Evolutionary conservation across 2,113 vertebrate genomes (phyloP).

Genomic region (Prolemur simus): DNA sequence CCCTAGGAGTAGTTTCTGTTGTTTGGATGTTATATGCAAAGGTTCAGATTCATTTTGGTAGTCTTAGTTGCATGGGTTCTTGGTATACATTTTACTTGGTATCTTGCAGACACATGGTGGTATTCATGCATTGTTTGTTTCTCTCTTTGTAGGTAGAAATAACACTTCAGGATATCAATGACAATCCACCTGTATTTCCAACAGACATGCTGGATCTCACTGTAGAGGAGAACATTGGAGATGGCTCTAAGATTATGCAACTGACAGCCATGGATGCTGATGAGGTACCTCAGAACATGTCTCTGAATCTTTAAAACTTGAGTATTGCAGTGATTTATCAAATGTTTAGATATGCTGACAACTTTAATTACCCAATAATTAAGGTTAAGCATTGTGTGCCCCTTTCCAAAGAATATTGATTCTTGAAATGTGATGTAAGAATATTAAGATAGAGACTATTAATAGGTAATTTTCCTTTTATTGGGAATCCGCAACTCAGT

Average conservation of each 20-base stretch:
- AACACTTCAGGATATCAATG: conserved; percentile 98
- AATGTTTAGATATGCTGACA: not conserved
- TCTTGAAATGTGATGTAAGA: not conserved
- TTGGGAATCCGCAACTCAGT: not conserved
- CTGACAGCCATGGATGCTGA: conserved; percentile 97
- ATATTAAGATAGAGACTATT: not conserved
- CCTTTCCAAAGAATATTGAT: not conserved
- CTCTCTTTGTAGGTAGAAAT: conserved; percentile 93
- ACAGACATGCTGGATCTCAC: conserved; percentile 95
- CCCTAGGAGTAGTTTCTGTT: conserved; percentile 25
- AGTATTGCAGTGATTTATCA: not conserved
- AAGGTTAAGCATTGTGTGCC: not conserved
- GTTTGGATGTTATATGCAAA: conserved; percentile 44
- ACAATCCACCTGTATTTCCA: conserved; percentile 97
- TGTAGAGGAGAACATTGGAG: conserved; percentile 96
- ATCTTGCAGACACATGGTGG: fast-evolving
- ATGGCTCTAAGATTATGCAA: conserved; percentile 97
- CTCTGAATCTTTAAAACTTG: not conserved
- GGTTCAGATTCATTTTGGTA: conserved; percentile 63
- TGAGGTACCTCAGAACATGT: conserved; percentile 87
- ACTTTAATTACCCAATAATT: not conserved
- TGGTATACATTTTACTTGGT: not conserved
- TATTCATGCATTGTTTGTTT: not conserved
- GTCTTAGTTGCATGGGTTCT: conserved; percentile 6
- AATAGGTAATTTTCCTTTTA: not conserved